Percentiles rank a stretch among this genome's conserved stretches.
Conservation (phyloP, 2,797 vertebrate species). For the Vespertilio murinus region DNA sequence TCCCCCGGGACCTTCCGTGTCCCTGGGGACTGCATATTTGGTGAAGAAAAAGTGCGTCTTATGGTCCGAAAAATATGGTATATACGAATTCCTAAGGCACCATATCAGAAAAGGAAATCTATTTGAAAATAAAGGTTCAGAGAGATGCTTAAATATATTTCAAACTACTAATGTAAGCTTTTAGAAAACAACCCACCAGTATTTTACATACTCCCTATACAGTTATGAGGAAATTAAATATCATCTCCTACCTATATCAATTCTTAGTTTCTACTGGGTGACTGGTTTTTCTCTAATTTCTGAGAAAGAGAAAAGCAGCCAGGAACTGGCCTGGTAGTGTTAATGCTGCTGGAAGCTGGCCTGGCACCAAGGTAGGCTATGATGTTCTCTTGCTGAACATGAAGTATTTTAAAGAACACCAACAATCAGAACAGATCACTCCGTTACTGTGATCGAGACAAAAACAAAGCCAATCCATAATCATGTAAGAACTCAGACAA, state of each 20-base stretch:
- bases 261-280: background rate
- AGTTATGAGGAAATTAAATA: background rate
- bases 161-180: background rate
- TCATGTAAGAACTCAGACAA: background rate
- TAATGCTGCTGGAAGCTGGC: background rate
- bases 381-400: background rate
- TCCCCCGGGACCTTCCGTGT: too few relatives aligned
- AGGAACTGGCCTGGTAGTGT: background rate
- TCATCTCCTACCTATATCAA: background rate
- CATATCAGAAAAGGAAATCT: constrained; percentile 13
- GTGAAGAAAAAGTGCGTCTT: too few relatives aligned
- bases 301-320: background rate
- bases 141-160: background rate
- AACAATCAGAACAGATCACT: background rate
- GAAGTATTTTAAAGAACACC: constrained; percentile 16
- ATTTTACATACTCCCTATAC: background rate
- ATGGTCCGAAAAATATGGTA: too few relatives aligned
- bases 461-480: background rate
- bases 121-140: background rate
- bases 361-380: background rate
- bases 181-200: background rate
- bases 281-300: background rate
- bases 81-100: background rate
- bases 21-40: too few relatives aligned
- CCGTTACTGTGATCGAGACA: background rate